These are phyloP conservation scores for Homalodisca vitripennis DNA, from an alignment of 1,140 invertebrate species.

Conservation along the genomic window DNA sequence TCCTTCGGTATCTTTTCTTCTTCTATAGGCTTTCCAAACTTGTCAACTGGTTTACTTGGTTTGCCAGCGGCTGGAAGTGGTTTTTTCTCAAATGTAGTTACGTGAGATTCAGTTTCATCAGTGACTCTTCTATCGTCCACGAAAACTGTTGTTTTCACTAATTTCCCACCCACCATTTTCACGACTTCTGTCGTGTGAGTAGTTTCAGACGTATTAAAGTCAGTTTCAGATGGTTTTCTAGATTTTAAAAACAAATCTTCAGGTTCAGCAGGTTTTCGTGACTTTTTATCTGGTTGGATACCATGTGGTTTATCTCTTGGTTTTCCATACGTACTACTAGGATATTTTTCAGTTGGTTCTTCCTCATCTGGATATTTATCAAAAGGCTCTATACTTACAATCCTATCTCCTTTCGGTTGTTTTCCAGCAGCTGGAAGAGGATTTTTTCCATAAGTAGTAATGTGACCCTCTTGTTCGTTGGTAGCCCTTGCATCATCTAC, in stretches of 20 bases:
- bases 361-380: too few species aligned
- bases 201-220: neutral
- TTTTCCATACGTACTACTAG: neutral
- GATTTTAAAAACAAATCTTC: conserved; percentile 15
- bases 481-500: conserved; percentile 13
- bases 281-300: neutral
- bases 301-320: neutral
- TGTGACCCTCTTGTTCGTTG: neutral
- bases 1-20: neutral
- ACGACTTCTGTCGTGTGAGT: conserved; percentile 27
- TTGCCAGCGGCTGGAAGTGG: conserved; percentile 23
- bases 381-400: neutral
- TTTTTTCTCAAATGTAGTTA: neutral
- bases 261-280: conserved; percentile 7
- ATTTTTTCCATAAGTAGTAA: neutral
- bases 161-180: conserved; percentile 38
- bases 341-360: conserved; percentile 10
- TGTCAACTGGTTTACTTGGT: conserved; percentile 24
- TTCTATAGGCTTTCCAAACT: conserved; percentile 4
- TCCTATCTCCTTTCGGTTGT: neutral
- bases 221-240: neutral
- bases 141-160: conserved; percentile 27
- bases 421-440: conserved; percentile 25
- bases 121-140: conserved; percentile 8
- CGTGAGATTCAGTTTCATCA: conserved; percentile 8